phyloP scores from a whole-genome alignment of 1,140 invertebrate genomes.

The Holcopasites calliopsidis region DNA sequence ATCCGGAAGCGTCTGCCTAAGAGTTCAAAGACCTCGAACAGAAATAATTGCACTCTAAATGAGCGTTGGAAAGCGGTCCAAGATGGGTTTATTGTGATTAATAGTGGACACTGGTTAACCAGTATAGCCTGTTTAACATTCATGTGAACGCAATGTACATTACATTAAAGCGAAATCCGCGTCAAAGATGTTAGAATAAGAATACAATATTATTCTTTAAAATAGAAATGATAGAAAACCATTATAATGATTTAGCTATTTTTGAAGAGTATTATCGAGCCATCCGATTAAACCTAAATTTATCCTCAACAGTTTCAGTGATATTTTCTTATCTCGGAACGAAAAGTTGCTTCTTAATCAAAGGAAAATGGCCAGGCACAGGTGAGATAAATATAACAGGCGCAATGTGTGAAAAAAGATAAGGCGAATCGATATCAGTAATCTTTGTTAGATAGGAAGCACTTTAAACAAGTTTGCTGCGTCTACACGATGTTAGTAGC shows the following conservation, averaged over 20 bases:
- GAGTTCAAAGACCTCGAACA: constrained; percentile 17
- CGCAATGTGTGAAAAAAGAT: background rate
- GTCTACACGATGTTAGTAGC: background rate
- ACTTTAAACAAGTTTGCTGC: too few species aligned
- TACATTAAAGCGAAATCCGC: background rate
- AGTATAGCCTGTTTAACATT: background rate
- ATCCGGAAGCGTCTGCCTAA: constrained; percentile 1
- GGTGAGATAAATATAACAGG: constrained; percentile 19
- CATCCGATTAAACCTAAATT: constrained; percentile 7
- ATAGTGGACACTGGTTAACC: constrained; percentile 12
- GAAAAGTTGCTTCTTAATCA: background rate
- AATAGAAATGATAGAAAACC: background rate
- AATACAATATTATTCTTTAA: background rate
- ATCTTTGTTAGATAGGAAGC: background rate
- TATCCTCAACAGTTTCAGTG: constrained; percentile 32
- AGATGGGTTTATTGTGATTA: constrained; percentile 12
- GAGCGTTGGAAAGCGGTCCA: background rate
- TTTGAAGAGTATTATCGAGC: constrained; percentile 1
- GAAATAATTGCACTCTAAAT: constrained; percentile 13
- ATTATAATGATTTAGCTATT: too few species aligned
- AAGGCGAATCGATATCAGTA: constrained; percentile 13
- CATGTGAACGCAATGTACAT: background rate
- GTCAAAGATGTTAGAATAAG: background rate
- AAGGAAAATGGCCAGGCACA: background rate
- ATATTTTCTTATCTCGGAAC: constrained; percentile 6